These are phyloP conservation scores for Diorhabda carinulata DNA, from an alignment of 1,140 invertebrate genomes.

Conservation along the genomic window DNA sequence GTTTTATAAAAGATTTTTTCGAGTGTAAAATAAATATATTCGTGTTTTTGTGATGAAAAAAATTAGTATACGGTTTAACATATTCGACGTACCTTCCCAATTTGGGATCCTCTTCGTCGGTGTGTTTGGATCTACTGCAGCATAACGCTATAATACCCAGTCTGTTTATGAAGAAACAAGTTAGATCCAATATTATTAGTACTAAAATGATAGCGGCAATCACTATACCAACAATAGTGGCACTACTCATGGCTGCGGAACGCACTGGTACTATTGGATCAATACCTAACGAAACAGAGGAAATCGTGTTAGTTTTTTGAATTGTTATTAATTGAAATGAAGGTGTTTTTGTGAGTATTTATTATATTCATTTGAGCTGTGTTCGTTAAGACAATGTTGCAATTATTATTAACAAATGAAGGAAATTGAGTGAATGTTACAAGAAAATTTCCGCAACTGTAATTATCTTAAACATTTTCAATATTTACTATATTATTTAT, in stretches of 20 bases:
- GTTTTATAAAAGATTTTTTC: background rate
- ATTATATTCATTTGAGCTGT: too few relatives aligned
- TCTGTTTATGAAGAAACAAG: constrained; percentile 67
- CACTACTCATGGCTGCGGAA: constrained; percentile 63
- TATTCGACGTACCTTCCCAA: constrained; percentile 65
- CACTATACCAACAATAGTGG: constrained; percentile 73
- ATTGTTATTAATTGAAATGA: too few relatives aligned
- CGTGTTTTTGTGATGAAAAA: background rate
- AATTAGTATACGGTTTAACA: too few relatives aligned
- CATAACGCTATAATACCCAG: constrained; percentile 69
- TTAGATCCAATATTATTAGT: constrained; percentile 72
- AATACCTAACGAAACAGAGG: constrained; percentile 50
- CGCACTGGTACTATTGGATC: constrained; percentile 53
- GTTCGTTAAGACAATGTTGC: too few relatives aligned
- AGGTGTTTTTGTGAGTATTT: too few relatives aligned
- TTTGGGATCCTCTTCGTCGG: constrained; percentile 74
- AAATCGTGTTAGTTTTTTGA: too few relatives aligned
- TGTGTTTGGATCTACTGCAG: constrained; percentile 60
- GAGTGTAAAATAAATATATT: background rate
- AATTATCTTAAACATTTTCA: too few relatives aligned
- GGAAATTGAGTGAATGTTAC: too few relatives aligned
- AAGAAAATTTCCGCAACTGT: too few relatives aligned
- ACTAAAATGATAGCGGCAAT: constrained; percentile 68
- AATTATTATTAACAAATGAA: too few relatives aligned
- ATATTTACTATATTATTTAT: too few relatives aligned